Percentiles rank a stretch among this genome's conserved stretches.
These are phyloP conservation scores for Umimayanthus chanpuru DNA, from an alignment of 92 coral and sea anemone genomes.

Conservation along the genomic window DNA sequence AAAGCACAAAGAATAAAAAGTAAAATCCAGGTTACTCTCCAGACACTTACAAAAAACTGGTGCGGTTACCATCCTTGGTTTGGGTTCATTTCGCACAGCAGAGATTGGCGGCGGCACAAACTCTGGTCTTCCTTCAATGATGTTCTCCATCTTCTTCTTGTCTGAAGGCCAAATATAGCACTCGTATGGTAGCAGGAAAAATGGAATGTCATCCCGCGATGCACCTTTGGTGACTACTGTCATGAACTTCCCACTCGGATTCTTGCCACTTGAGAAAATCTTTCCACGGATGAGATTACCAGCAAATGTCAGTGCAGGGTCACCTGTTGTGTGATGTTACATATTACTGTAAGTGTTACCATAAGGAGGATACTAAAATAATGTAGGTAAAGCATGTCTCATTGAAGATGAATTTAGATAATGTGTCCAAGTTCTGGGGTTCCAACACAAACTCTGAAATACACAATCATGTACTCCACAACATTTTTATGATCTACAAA, in stretches of 20 bases:
- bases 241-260: slow-evolving; percentile 36
- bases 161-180: slow-evolving; percentile 24
- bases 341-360: neutral
- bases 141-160: slow-evolving; percentile 43
- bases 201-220: slow-evolving; percentile 30
- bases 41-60: neutral
- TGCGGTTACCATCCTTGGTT: neutral
- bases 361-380: too few species aligned
- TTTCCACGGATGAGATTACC: slow-evolving; percentile 41
- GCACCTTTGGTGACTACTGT: slow-evolving; percentile 22
- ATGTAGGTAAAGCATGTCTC: too few species aligned
- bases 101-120: slow-evolving; percentile 30
- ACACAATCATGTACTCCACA: too few species aligned
- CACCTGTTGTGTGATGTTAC: neutral
- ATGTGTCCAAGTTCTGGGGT: neutral
- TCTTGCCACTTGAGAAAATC: slow-evolving; percentile 21
- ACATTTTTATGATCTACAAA: too few species aligned
- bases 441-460: too few species aligned
- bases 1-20: too few species aligned
- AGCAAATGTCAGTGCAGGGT: neutral
- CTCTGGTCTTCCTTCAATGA: slow-evolving; percentile 37
- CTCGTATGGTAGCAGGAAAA: slow-evolving; percentile 26
- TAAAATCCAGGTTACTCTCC: neutral
- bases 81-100: slow-evolving; percentile 3
- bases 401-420: too few species aligned